These are phyloP conservation scores for Sitodiplosis mosellana DNA, from an alignment of 1,140 invertebrate genomes.

Conservation along the genomic window DNA sequence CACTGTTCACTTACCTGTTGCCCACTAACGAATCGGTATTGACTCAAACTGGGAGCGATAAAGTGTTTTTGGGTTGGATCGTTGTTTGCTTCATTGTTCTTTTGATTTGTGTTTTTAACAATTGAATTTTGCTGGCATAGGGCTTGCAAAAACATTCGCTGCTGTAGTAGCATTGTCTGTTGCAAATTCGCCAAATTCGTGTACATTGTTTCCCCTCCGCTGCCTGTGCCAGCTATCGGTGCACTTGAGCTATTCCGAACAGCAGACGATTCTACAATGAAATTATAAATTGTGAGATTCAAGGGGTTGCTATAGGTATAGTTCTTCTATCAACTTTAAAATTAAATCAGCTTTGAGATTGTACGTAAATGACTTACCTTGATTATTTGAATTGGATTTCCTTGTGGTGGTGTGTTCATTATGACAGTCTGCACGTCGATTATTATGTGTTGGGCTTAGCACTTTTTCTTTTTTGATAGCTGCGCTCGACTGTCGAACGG, in stretches of 20 bases:
- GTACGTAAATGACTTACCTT: too few relatives aligned
- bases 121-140: constrained; percentile 13
- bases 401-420: too few relatives aligned
- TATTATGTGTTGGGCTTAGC: too few relatives aligned
- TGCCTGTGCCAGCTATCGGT: constrained; percentile 4
- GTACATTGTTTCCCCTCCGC: constrained; percentile 44
- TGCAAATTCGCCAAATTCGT: constrained; percentile 52
- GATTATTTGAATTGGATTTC: too few relatives aligned
- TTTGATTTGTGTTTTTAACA: constrained; percentile 3
- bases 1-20: constrained; percentile 26
- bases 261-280: too few relatives aligned
- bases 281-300: too few relatives aligned
- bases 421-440: too few relatives aligned
- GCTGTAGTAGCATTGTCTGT: constrained; percentile 52
- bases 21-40: constrained; percentile 39
- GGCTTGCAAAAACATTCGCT: constrained; percentile 45
- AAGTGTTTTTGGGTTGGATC: constrained; percentile 10
- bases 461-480: too few relatives aligned
- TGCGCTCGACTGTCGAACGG: too few relatives aligned
- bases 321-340: too few relatives aligned
- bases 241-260: background rate
- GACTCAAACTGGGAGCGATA: constrained; percentile 35
- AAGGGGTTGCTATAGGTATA: too few relatives aligned
- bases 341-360: too few relatives aligned
- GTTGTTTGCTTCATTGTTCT: constrained; percentile 18